Percentiles rank a stretch among this genome's conserved stretches.
Evolutionary conservation across 2,888 invertebrate genomes (phyloP).

Genomic region (Eristalinus aeneus): DNA sequence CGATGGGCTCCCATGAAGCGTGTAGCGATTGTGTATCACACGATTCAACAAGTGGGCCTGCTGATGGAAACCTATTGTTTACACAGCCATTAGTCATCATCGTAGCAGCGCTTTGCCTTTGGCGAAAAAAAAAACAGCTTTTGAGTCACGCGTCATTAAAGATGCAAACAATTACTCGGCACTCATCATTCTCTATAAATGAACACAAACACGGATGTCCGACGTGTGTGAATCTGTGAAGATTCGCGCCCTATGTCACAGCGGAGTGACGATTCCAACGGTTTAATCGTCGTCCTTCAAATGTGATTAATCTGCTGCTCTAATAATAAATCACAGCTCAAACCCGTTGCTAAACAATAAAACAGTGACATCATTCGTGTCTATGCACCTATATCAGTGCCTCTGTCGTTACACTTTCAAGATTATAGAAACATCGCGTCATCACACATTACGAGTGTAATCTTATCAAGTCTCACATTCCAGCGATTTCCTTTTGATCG

Average conservation of each 20-base stretch:
- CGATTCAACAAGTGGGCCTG: slow-evolving; percentile 30
- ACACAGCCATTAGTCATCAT: slow-evolving; percentile 36
- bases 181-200: background rate
- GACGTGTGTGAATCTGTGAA: background rate
- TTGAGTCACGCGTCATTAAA: slow-evolving; percentile 57
- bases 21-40: slow-evolving; percentile 1
- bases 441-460: background rate
- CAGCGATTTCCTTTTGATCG: background rate
- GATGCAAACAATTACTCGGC: slow-evolving; percentile 40
- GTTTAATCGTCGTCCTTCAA: slow-evolving; percentile 18
- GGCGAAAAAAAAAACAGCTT: background rate
- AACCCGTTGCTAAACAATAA: slow-evolving; percentile 32
- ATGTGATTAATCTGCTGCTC: slow-evolving; percentile 20
- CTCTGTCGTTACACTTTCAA: background rate
- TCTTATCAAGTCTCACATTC: slow-evolving; percentile 45
- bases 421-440: background rate
- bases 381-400: background rate
- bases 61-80: slow-evolving; percentile 20
- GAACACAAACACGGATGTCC: background rate
- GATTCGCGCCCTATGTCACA: background rate
- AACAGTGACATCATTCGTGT: slow-evolving; percentile 51
- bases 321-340: slow-evolving; percentile 34
- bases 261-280: slow-evolving; percentile 20
- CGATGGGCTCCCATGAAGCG: background rate
- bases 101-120: background rate